Conservation (phyloP, 92 coral and sea anemone species). For the Siderastrea radians region DNA sequence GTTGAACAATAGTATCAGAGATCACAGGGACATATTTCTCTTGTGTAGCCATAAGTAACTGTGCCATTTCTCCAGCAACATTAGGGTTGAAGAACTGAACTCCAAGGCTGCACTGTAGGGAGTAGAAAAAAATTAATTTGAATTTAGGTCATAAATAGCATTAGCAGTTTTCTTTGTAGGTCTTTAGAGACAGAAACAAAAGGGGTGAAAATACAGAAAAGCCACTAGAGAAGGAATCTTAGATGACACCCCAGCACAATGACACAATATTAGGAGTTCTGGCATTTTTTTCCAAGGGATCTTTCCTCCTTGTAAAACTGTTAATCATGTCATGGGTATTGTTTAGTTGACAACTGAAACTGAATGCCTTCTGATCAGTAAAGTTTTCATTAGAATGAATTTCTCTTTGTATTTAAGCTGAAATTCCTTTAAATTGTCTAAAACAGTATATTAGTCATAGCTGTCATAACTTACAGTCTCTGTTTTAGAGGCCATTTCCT, state of each 20-base stretch:
- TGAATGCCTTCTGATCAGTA: too few relatives aligned
- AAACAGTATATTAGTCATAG: too few relatives aligned
- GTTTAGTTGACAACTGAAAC: too few relatives aligned
- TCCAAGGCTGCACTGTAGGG: constrained; percentile 60
- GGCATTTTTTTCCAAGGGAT: too few relatives aligned
- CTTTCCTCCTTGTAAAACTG: too few relatives aligned
- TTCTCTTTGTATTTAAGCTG: neutral
- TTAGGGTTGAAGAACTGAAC: constrained; percentile 66
- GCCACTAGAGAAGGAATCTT: too few relatives aligned
- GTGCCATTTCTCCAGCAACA: constrained; percentile 75
- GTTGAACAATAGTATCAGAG: neutral
- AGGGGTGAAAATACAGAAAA: too few relatives aligned
- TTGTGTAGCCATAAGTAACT: constrained; percentile 32
- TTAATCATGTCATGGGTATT: too few relatives aligned
- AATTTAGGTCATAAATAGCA: too few relatives aligned
- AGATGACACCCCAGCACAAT: too few relatives aligned
- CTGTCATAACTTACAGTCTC: constrained; percentile 38
- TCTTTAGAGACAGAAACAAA: neutral
- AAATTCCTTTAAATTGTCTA: constrained; percentile 1
- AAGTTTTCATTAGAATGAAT: too few relatives aligned
- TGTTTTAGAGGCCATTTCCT: constrained; percentile 35
- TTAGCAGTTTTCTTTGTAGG: neutral
- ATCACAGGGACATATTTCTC: constrained; percentile 24
- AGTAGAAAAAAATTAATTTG: constrained; percentile 19
- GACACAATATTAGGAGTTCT: too few relatives aligned